Conservation (phyloP, 2,888 invertebrate genomes). For the Scaptomyza parva region DNA sequence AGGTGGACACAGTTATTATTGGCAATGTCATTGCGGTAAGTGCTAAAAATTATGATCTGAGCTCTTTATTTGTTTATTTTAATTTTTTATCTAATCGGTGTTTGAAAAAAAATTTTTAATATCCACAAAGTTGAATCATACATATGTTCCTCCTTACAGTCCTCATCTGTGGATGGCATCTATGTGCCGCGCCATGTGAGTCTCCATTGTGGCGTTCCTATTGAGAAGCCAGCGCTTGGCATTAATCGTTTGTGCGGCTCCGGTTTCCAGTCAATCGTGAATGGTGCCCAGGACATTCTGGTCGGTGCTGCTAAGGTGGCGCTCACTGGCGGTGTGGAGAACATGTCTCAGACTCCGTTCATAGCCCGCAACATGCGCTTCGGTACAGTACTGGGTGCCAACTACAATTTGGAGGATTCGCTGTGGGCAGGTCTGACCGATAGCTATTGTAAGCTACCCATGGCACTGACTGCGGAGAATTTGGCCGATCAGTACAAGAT, state of each 20-base stretch:
- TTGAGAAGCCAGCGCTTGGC: slow-evolving; percentile 92
- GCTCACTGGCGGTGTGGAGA: slow-evolving; percentile 96
- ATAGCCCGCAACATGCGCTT: slow-evolving; percentile 93
- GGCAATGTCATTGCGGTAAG: slow-evolving; percentile 95
- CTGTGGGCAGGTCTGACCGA: slow-evolving; percentile 96
- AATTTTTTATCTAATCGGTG: neutral
- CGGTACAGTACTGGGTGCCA: slow-evolving; percentile 93
- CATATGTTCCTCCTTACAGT: slow-evolving; percentile 84
- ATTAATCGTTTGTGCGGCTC: slow-evolving; percentile 98
- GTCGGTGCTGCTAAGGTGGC: slow-evolving; percentile 94
- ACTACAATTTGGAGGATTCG: slow-evolving; percentile 93
- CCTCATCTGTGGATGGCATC: slow-evolving; percentile 92
- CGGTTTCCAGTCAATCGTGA: slow-evolving; percentile 97
- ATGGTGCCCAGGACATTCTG: slow-evolving; percentile 95
- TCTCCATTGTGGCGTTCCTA: slow-evolving; percentile 93
- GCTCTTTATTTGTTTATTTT: neutral
- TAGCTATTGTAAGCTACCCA: slow-evolving; percentile 94
- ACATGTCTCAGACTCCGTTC: slow-evolving; percentile 97
- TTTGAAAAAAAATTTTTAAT: neutral
- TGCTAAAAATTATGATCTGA: slow-evolving; percentile 54
- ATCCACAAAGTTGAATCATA: neutral
- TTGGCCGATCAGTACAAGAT: slow-evolving; percentile 94
- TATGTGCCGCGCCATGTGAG: slow-evolving; percentile 95
- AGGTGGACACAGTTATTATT: slow-evolving; percentile 94
- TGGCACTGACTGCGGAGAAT: slow-evolving; percentile 98